A percentile compares a stretch with the other conserved stretches of the same genome.
Evolutionary conservation across 2,797 vertebrate genomes (phyloP).

Genomic region (Sebastes glaucus): DNA sequence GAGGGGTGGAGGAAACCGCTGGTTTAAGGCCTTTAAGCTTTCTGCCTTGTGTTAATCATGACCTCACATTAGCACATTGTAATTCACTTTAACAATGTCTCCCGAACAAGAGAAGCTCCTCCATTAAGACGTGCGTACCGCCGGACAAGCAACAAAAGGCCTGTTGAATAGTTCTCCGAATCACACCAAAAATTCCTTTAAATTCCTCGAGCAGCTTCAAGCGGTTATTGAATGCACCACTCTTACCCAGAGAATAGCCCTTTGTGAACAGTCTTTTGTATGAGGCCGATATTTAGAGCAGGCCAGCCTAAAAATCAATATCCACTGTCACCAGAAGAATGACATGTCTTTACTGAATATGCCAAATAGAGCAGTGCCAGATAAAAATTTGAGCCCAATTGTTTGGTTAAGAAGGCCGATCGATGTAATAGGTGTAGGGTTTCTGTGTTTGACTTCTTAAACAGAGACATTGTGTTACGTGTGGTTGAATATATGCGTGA

Average conservation of each 20-base stretch:
- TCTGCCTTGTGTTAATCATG: constrained; percentile 39
- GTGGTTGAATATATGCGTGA: not conserved
- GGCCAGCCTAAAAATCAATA: constrained; percentile 72
- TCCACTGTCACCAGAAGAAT: constrained; percentile 71
- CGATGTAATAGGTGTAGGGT: constrained; percentile 30
- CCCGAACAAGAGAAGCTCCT: constrained; percentile 30
- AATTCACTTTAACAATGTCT: constrained; percentile 40
- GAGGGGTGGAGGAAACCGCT: not conserved
- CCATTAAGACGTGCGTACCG: constrained; percentile 30
- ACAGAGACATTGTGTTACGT: constrained; percentile 18
- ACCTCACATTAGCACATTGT: constrained; percentile 44
- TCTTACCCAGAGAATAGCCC: constrained; percentile 61
- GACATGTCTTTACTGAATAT: constrained; percentile 68
- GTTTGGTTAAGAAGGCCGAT: constrained; percentile 54
- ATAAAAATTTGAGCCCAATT: constrained; percentile 60
- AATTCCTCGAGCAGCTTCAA: constrained; percentile 39
- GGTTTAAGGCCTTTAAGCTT: constrained; percentile 20
- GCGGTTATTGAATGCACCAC: constrained; percentile 47
- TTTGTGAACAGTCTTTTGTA: constrained; percentile 63
- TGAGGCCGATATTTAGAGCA: constrained; percentile 68
- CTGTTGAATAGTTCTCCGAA: constrained; percentile 44
- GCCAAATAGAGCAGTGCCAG: constrained; percentile 57
- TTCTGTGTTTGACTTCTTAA: constrained; percentile 34
- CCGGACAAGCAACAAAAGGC: constrained; percentile 51
- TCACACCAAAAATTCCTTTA: constrained; percentile 42